Evolutionary conservation across 2,888 invertebrate species (phyloP).

Genomic region (Acanthacorydalis orientalis): DNA sequence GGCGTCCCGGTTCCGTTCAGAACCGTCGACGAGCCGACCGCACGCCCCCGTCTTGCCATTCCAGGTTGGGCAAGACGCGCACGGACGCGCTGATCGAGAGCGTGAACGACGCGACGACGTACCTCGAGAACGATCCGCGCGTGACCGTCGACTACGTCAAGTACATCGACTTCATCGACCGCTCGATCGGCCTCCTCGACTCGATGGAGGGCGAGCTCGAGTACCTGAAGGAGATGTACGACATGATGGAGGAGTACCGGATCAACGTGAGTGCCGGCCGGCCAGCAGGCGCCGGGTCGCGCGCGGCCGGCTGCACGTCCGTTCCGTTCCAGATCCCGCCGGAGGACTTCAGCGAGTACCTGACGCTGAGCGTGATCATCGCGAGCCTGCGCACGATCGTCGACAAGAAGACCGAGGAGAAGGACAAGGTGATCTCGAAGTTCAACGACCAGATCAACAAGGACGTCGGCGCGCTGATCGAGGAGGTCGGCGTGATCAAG

Average conservation of each 20-base stretch:
- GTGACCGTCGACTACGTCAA: constrained; percentile 56
- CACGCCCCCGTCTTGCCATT: neutral
- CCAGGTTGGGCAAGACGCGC: constrained; percentile 45
- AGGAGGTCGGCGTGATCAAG: constrained; percentile 54
- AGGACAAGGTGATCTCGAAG: constrained; percentile 46
- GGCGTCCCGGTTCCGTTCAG: neutral
- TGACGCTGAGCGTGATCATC: constrained; percentile 42
- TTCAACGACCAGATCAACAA: constrained; percentile 60
- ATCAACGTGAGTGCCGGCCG: constrained; percentile 23
- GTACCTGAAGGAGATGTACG: constrained; percentile 68
- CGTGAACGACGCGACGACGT: constrained; percentile 43
- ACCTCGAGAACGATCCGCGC: constrained; percentile 45
- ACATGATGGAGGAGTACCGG: constrained; percentile 64
- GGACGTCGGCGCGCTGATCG: constrained; percentile 56
- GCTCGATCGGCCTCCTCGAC: constrained; percentile 45
- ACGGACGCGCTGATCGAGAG: constrained; percentile 35
- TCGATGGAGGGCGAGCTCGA: constrained; percentile 55
- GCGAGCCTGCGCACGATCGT: constrained; percentile 49
- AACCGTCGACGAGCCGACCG: neutral
- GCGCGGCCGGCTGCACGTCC: too few species aligned
- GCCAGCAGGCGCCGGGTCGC: constrained; percentile 43
- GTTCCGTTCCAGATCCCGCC: constrained; percentile 42
- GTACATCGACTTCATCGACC: constrained; percentile 52
- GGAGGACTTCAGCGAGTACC: constrained; percentile 49
- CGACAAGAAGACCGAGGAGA: constrained; percentile 50